Base-by-base conservation (phyloP, 2,797 vertebrate species). In the Pterois miles region DNA sequence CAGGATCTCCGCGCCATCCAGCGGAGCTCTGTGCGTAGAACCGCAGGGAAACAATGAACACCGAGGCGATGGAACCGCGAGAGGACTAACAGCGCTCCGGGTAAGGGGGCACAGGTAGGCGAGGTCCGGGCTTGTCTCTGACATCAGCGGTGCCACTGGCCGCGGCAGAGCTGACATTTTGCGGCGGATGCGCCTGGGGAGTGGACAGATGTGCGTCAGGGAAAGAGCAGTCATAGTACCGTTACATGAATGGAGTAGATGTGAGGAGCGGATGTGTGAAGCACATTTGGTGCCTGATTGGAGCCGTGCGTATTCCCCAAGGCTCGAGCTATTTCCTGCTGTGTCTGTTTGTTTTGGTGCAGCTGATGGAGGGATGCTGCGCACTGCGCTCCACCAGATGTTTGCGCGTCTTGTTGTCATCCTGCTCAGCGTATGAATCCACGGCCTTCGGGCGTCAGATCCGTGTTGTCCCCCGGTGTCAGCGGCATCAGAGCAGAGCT, bases 341-440 rank as follows among this genome's bases (percentile, higher is more conserved):
- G 16, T 59, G 62, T 62, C 3, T 76, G 74, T 84, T 85, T 40
- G 80, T 71, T 36, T 69, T 70, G 82, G 16, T 71, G 87, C 84
- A 83, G 84, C 74, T 88, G 88, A 53, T 43, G 64, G 70, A 78
- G 60, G 34, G 82, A 76, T 64, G 85, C 81, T 89, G 87, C 89
- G 87, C 90, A 92, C 23, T 88, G 89, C 81, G 76, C 78, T 20
- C 86, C 16, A 38, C 50, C 89, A 89, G 86, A 86, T 89, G 90
- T 88, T 78, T 72, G 50, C 73, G 80, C 62, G 69, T 79, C 71
- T 46, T 69, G 76, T 53, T 69, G 76, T 85, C 81, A 80, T 81
- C 62, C 53, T 71, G n/a, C 10, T n/a, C 16, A 38, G 75, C 59
- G 46, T 18, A 4, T 8, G 16, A 25, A 60, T 74, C 71, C 12